Base-by-base conservation (phyloP, 2,888 invertebrate genomes). In the Limenitis camilla region DNA sequence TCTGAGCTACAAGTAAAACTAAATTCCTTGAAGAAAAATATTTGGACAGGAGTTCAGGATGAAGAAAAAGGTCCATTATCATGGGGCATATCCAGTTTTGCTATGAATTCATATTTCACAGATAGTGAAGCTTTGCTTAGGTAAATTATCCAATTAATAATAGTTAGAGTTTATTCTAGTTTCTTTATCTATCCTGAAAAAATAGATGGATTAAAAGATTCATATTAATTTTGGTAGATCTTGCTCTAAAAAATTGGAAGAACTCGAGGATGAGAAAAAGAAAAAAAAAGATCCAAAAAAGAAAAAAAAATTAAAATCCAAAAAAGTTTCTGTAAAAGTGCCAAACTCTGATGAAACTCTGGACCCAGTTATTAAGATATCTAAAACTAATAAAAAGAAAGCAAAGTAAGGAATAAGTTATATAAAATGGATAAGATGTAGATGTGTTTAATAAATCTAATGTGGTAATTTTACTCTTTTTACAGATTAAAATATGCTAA, bases 1-100 rank as follows among this genome's bases (percentile, higher is more conserved):
- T 76, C 89, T 43, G 91, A 92, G 66, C 84, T 92, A 40, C 92
- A 93, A 76, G 89, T 92, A 6, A 93, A 92, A 71, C 74, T 94
- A 5, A 88, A 88, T 55, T 89, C 92, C 0, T 70, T 94, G 30
- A 92, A 91, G 68, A 92, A 91, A 71, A 92, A 92, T 76, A 88
- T 94, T 42, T 94, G 94, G 94, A 92, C 91, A 3, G 93, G 93
- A 5, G 75, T 89, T 30, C 81, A 81, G 61, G 78, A 54, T 62
- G 88, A 81, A 59, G 81, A 81, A 28, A 89, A 84, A 65, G 84
- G 81, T 43, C 92, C 93, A 0, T 62, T 93, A 27, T 91, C 92
- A 1, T 93, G 93, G 93, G 92, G 91, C 6, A 82, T 90, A 49
- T 90, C 91, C 9, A 89, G 81, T 64, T 84, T 90, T 67, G 87